Evolutionary conservation across 2,797 vertebrate genomes (phyloP).

Genomic region (Fistularia commersonii): DNA sequence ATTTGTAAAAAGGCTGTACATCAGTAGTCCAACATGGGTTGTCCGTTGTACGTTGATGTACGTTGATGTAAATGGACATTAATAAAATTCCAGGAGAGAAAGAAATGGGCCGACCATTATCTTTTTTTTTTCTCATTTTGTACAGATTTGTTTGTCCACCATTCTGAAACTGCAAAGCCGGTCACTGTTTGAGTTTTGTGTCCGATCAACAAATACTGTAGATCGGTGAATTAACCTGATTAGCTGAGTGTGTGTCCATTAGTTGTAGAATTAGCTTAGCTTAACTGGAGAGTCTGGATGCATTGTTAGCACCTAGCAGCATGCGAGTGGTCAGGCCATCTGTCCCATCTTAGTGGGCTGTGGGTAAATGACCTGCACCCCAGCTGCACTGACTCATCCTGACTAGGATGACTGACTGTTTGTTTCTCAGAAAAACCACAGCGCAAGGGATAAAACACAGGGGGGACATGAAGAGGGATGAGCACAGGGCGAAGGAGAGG

Average conservation of each 20-base stretch:
- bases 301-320: constrained; percentile 51
- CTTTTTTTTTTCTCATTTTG: too few relatives aligned
- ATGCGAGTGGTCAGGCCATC: constrained; percentile 58
- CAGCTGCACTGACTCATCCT: constrained; percentile 72
- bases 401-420: constrained; percentile 58
- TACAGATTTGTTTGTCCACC: too few relatives aligned
- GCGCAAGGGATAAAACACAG: constrained; percentile 11
- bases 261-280: constrained; percentile 44
- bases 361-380: constrained; percentile 70
- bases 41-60: too few relatives aligned
- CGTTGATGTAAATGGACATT: too few relatives aligned
- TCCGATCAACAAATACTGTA: too few relatives aligned
- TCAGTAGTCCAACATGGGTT: too few relatives aligned
- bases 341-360: constrained; percentile 64
- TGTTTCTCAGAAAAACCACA: constrained; percentile 52
- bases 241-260: constrained; percentile 11
- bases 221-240: background rate
- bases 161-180: too few relatives aligned
- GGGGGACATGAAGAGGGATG: constrained; percentile 5
- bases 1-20: background rate
- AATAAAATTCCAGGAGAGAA: too few relatives aligned
- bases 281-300: constrained; percentile 24
- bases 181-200: too few relatives aligned
- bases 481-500: constrained; percentile 19
- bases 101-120: too few relatives aligned